Evolutionary conservation across 1,140 invertebrate genomes (phyloP), one percentile per base, ranked within the genome.

Genomic region (Pogonomyrmex barbatus): DNA sequence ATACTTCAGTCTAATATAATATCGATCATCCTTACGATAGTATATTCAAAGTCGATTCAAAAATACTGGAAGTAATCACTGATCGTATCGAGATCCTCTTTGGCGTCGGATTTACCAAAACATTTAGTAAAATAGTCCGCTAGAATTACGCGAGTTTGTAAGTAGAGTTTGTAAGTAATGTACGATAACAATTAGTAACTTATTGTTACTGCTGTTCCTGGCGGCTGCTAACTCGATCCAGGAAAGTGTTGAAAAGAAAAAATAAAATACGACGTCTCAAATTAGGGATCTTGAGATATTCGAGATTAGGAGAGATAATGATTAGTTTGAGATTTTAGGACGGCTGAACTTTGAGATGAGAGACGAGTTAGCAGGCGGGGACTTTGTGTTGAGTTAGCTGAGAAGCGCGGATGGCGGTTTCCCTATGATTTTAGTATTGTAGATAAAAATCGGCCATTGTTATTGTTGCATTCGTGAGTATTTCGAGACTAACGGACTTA

Each of bases 131-230:
- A 65, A 91, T 91, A 90, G 86, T 88, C 87, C 84, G 88, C 84
- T 92, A 92, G 86, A 75, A 50, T 24, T 78, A 85, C 60, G 45
- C 92, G 92, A 91, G 68, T 86, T 67, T 95, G 93, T 94, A 95
- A 93, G 93, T 95, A 95, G 91, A 91, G 39, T 85, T 70, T 95
- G 93, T 94, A 95, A 93, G 93, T 95, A 95, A 93, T 95, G 94
- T 95, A 94, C 87, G 90, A 94, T 94, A 94, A 93, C 76, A 60
- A 76, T 91, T 93, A 93, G 88, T 94, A 92, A 92, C 84, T 90
- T 91, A 91, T 89, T 89, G 56, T 73, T 82, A 47, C 70, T 50
- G 54, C 79, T 83, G 68, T 67, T 73, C 30, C 78, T 83, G 68
- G 30, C 79, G 24, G 45, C 68, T 47, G 79, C 39, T 50, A 62